Base-by-base conservation (phyloP, 2,797 vertebrate species). In the Dallia pectoralis region DNA sequence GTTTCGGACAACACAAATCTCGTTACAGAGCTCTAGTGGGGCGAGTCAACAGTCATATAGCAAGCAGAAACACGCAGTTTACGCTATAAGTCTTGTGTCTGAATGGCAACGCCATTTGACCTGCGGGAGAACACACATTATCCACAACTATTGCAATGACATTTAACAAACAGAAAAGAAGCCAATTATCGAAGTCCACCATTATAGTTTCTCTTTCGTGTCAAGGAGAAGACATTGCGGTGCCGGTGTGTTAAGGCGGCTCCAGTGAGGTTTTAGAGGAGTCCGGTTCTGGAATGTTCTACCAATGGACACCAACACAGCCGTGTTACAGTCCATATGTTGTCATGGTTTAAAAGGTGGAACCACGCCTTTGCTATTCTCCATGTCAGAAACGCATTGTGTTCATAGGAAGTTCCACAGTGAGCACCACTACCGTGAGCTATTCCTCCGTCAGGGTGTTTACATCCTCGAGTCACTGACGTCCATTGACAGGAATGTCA, bases 41-140 rank as follows among this genome's bases (percentile, higher is more conserved):
- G 83, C n/a, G 80, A 76, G 72, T 73, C 70, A 84, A 85, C 79
- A 84, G 78, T 84, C 79, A 73, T 70, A 85, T 75, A 77, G 76
- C 61, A 67, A 85, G 84, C 81, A 82, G 79, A 89, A 88, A 88
- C 86, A 67, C 87, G 85, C 86, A 85, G 78, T 87, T 82, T 77
- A 82, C 82, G 76, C 22, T 59, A 25, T 59, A 25, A 25, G 81
- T 73, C 75, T 70, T 67, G 81, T 79, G 83, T 87, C 79, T 71
- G 81, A 80, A 86, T 70, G 77, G 69, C 6, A 49, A 82, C 77
- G 84, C 78, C 8, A 47, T 77, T 79, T 71, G 51, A 48, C 76
- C 78, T 71, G 51, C 63, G 77, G 69, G 76, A 84, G 84, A 77
- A 48, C 33, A 29, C 53, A 56, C 82, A 59, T 25, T 27, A 25